These are phyloP conservation scores for Thera obeliscata DNA, from an alignment of 2,888 invertebrate genomes.

Conservation along the genomic window DNA sequence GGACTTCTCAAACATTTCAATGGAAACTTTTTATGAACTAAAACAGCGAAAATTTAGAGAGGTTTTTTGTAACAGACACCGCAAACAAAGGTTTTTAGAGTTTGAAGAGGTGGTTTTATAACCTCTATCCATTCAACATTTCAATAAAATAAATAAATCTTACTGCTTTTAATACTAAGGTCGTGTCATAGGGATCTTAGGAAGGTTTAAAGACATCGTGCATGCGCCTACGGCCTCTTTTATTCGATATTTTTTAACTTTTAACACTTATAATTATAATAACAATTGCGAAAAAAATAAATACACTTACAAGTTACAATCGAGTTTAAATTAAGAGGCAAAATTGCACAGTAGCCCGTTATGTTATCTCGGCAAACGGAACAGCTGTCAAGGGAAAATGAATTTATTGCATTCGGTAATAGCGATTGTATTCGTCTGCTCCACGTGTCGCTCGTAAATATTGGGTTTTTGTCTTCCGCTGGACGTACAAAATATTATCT, in stretches of 20 bases:
- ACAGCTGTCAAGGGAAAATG: conserved; percentile 31
- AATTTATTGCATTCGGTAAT: conserved; percentile 32
- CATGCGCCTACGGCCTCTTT: neutral
- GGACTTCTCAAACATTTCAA: conserved; percentile 9
- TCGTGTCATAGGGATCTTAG: no score
- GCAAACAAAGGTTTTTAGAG: conserved; percentile 4
- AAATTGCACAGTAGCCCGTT: conserved; percentile 29
- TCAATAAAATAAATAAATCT: no score
- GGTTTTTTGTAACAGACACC: neutral
- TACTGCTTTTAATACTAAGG: no score
- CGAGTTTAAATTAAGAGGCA: conserved; percentile 29
- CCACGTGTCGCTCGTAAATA: conserved; percentile 34
- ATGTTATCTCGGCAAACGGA: conserved; percentile 32
- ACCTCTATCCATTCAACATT: neutral
- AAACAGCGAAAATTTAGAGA: conserved; percentile 8
- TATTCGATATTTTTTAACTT: no score
- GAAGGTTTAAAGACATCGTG: neutral
- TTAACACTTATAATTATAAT: neutral
- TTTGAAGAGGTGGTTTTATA: neutral
- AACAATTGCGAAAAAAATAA: conserved; percentile 8
- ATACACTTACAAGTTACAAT: conserved; percentile 15
- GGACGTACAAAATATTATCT: conserved; percentile 32
- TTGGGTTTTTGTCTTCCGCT: conserved; percentile 35
- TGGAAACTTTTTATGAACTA: conserved; percentile 15
- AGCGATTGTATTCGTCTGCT: conserved; percentile 36